phyloP scores from a whole-genome alignment of 2,113 vertebrate genomes.

The Procapra przewalskii region DNA sequence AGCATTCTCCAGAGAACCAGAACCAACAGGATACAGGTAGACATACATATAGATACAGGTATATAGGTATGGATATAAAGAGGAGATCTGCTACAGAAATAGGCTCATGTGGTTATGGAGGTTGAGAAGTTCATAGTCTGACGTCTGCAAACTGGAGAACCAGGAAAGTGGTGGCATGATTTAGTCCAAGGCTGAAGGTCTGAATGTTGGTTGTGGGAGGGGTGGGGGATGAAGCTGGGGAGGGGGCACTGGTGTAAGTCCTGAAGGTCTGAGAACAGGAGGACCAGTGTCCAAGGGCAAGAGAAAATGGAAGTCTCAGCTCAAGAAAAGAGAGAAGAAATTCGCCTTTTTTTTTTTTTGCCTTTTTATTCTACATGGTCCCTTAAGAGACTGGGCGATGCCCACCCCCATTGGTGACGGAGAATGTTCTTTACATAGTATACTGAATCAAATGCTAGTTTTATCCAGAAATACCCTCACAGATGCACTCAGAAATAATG shows the following conservation, averaged over 20 bases:
- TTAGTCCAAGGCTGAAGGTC: background rate
- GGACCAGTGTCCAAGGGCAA: background rate
- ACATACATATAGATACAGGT: background rate
- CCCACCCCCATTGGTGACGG: background rate
- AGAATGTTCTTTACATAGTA: background rate
- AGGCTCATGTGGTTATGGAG: background rate
- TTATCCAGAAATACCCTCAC: background rate
- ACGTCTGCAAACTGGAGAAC: background rate
- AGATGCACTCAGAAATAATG: background rate
- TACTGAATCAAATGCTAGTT: background rate
- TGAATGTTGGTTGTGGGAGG: background rate
- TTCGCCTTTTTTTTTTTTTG: background rate
- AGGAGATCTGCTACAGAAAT: background rate
- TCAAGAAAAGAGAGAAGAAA: background rate
- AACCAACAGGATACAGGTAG: background rate
- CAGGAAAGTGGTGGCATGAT: background rate
- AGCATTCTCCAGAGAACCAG: background rate
- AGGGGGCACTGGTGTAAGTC: background rate
- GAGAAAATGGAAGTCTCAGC: background rate
- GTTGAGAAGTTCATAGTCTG: background rate
- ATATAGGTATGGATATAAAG: background rate
- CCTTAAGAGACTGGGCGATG: background rate
- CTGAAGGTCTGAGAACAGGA: background rate
- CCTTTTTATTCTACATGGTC: background rate
- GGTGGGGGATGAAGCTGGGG: background rate